Percentiles rank a stretch among this genome's conserved stretches.
These are phyloP conservation scores for Nomada lathburiana DNA, from an alignment of 2,888 invertebrate species.

Conservation along the genomic window DNA sequence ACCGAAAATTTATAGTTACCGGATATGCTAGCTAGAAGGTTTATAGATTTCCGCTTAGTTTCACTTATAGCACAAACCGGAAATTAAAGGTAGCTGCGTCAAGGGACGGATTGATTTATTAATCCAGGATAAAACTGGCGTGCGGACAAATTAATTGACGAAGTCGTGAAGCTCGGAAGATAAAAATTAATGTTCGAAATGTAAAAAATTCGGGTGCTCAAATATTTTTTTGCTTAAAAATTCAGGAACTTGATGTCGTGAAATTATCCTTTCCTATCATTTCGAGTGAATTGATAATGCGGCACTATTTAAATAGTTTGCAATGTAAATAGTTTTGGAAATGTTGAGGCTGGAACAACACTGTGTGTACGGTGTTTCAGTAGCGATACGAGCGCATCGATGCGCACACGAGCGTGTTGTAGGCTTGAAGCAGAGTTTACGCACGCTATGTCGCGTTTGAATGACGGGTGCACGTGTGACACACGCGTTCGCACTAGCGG, in stretches of 20 bases:
- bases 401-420: conserved; percentile 22
- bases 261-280: too few species aligned
- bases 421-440: conserved; percentile 41
- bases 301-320: too few species aligned
- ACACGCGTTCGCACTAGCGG: conserved; percentile 59
- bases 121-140: too few species aligned
- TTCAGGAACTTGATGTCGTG: background rate
- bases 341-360: background rate
- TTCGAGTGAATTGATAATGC: too few species aligned
- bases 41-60: conserved; percentile 5
- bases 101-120: background rate
- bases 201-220: background rate
- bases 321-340: too few species aligned
- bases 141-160: background rate
- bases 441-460: conserved; percentile 43
- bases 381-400: conserved; percentile 22
- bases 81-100: background rate
- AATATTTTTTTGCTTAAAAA: background rate
- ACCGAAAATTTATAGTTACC: background rate
- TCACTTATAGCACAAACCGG: background rate
- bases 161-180: rapidly evolving
- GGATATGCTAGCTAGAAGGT: background rate
- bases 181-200: background rate
- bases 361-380: conserved; percentile 2
- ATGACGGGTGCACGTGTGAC: conserved; percentile 67